phyloP scores from a whole-genome alignment of 2,113 vertebrate genomes.

The Stigmatopora nigra region DNA sequence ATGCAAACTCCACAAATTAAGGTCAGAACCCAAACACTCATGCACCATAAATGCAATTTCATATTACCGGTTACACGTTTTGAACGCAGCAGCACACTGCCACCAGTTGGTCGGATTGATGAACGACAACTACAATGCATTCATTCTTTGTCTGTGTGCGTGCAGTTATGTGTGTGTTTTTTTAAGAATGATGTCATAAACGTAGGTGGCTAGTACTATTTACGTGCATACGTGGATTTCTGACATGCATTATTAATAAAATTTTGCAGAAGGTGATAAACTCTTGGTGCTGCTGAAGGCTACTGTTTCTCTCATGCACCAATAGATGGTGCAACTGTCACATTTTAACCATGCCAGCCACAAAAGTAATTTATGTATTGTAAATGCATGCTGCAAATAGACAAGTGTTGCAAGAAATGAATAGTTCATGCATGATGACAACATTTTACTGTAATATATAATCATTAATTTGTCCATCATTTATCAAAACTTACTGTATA shows the following conservation, averaged over 20 bases:
- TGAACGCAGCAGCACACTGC: slow-evolving; percentile 12
- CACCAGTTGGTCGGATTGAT: slow-evolving; percentile 43
- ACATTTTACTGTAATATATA: neutral
- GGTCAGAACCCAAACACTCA: too few species aligned
- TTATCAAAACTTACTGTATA: too few species aligned
- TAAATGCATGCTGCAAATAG: too few species aligned
- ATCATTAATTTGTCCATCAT: neutral
- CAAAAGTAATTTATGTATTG: too few species aligned
- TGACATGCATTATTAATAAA: neutral
- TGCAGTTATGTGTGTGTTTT: too few species aligned
- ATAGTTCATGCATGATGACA: neutral
- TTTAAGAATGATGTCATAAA: neutral
- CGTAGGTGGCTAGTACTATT: neutral
- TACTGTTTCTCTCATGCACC: slow-evolving; percentile 16
- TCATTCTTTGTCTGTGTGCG: neutral
- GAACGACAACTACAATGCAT: slow-evolving; percentile 3
- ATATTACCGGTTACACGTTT: neutral
- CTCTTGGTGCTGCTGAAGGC: slow-evolving; percentile 4
- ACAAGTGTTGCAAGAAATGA: too few species aligned
- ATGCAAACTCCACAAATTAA: too few species aligned
- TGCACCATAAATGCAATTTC: too few species aligned
- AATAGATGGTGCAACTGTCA: slow-evolving; percentile 26
- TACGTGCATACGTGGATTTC: neutral
- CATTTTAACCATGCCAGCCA: neutral
- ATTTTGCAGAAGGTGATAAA: neutral